Evolutionary conservation across 2,797 vertebrate species (phyloP).

Genomic region (Enteromius afrohamiltoni): DNA sequence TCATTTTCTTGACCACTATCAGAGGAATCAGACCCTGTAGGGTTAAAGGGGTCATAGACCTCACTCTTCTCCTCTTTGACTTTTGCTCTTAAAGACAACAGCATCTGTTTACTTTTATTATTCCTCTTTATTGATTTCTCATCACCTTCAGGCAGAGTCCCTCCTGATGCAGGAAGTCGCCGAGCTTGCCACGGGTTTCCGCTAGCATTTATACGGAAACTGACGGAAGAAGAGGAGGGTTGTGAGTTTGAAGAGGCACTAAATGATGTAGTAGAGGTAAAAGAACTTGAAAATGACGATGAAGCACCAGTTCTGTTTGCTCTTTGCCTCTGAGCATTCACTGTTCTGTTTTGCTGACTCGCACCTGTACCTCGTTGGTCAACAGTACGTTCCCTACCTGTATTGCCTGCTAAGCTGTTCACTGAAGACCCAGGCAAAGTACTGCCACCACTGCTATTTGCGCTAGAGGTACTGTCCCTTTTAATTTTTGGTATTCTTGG

Average conservation of each 20-base stretch:
- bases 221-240: slow-evolving; percentile 76
- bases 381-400: slow-evolving; percentile 73
- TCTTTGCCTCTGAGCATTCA: slow-evolving; percentile 66
- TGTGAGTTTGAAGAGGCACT: slow-evolving; percentile 45
- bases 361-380: slow-evolving; percentile 64
- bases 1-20: slow-evolving; percentile 67
- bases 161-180: slow-evolving; percentile 67
- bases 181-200: slow-evolving; percentile 83
- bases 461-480: slow-evolving; percentile 69
- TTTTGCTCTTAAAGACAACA: slow-evolving; percentile 62
- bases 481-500: slow-evolving; percentile 96
- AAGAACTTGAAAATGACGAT: slow-evolving; percentile 62
- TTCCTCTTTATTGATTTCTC: slow-evolving; percentile 74
- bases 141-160: slow-evolving; percentile 73
- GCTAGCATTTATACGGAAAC: slow-evolving; percentile 91
- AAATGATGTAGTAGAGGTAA: slow-evolving; percentile 52
- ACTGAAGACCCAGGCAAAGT: slow-evolving; percentile 80
- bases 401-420: slow-evolving; percentile 85
- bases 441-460: slow-evolving; percentile 45
- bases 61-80: slow-evolving; percentile 79
- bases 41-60: slow-evolving; percentile 95
- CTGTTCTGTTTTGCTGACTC: slow-evolving; percentile 66
- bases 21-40: slow-evolving; percentile 89
- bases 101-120: slow-evolving; percentile 71
- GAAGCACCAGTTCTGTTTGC: slow-evolving; percentile 51